phyloP scores from a whole-genome alignment of 2,888 invertebrate species.

The Lycophotia porphyrea region DNA sequence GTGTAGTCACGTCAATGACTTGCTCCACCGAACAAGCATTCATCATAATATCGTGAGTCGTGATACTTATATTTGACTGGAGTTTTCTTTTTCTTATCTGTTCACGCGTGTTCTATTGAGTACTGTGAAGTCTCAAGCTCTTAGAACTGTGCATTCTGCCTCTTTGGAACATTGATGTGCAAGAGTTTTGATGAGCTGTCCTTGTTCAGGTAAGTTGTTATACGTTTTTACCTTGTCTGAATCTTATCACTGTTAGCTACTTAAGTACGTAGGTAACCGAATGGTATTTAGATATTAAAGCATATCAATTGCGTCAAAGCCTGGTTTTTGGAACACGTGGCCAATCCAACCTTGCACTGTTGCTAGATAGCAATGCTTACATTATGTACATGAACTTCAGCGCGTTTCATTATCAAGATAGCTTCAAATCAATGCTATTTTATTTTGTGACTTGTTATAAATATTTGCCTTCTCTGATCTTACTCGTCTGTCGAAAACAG shows the following conservation, averaged over 20 bases:
- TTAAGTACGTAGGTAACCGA: constrained; percentile 23
- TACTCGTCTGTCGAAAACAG: not conserved
- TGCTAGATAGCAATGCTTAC: not conserved
- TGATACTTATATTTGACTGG: constrained; percentile 67
- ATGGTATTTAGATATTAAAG: not conserved
- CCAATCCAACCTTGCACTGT: not conserved
- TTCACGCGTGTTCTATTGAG: constrained; percentile 60
- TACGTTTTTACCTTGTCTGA: constrained; percentile 33
- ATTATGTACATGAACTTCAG: not conserved
- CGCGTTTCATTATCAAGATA: not conserved
- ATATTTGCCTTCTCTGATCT: constrained; percentile 3
- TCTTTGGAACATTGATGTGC: constrained; percentile 38
- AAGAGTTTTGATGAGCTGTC: constrained; percentile 40
- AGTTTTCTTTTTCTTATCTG: constrained; percentile 54
- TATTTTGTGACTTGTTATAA: not conserved
- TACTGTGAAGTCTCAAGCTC: constrained; percentile 42
- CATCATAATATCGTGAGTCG: constrained; percentile 66
- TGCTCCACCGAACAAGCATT: constrained; percentile 66
- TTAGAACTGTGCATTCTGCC: constrained; percentile 44
- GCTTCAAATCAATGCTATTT: not conserved
- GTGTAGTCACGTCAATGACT: constrained; percentile 72
- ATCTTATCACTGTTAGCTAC: constrained; percentile 15
- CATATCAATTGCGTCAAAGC: not conserved
- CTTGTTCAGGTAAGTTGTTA: constrained; percentile 45
- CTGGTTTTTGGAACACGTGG: constrained; percentile 29